Evolutionary conservation across 2,113 vertebrate species (phyloP), one percentile per base, ranked within the genome.

Genomic region (Benitochromis conjunctus): DNA sequence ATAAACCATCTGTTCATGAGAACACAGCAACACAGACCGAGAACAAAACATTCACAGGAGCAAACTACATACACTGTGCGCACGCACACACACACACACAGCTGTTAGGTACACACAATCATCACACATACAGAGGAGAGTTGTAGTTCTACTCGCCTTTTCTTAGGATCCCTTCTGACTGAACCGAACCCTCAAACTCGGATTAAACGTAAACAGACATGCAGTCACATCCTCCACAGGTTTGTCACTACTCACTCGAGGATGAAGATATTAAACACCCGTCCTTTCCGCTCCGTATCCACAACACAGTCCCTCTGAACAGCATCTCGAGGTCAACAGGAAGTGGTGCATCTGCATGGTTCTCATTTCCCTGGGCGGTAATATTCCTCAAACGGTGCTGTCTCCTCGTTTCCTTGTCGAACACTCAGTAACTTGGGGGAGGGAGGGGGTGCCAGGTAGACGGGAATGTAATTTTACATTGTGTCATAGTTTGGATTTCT

Each of bases 401-500:
- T 84, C n/a, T 29, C 41, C 86, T 79, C 38, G 66, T 91, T 91
- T 92, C 62, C 76, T 89, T 83, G 51, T 85, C 78, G 19, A 88
- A 85, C 78, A 83, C 76, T 48, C 82, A 89, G 81, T 80, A 83
- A 69, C 76, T 57, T 87, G 88, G 87, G 87, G n/a, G 60, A 21
- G 31, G 60, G n/a, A n/a, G 60, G 60, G 34, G 60, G 1, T 1
- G 11, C 92, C 81, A 90, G 91, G 56, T 88, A 85, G 89, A 85
- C 76, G 24, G 85, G 91, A 93, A 92, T 94, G 94, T 94, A 92
- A 62, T 90, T 79, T 88, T 92, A 86, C 79, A 48, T 87, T 84
- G 83, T 87, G 89, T 93, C 89, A 92, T 85, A 90, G 87, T 89
- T 91, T 87, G 84, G 74, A 57, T 90, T 91, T 92, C 56, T 90